Percentiles rank a stretch among this genome's conserved stretches.
phyloP scores from a whole-genome alignment of 2,888 invertebrate species.

The Torymus tubicola region DNA sequence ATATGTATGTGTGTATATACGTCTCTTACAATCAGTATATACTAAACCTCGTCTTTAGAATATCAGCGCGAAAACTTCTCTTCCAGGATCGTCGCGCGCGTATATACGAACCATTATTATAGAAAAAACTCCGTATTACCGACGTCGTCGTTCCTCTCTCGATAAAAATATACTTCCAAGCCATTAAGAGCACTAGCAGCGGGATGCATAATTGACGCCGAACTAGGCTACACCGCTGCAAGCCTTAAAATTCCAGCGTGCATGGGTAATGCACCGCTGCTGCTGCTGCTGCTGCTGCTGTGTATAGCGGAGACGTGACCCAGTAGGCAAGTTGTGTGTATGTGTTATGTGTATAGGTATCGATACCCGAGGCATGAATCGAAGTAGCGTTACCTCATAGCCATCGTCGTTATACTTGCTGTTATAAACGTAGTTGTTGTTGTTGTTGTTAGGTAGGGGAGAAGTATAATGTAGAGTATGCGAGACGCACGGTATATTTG shows the following conservation, averaged over 20 bases:
- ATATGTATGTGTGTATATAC: no score
- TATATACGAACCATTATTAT: no score
- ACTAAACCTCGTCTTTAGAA: not conserved
- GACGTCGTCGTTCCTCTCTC: not conserved
- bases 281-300: no score
- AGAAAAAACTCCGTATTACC: no score
- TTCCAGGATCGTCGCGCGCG: no score
- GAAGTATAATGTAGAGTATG: not conserved
- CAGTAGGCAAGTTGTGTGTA: not conserved
- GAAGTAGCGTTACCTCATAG: slow-evolving; percentile 42
- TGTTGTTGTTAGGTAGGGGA: not conserved
- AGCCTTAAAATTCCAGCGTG: slow-evolving; percentile 31
- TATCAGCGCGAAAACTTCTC: no score
- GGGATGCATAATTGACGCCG: slow-evolving; percentile 29
- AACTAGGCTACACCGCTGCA: slow-evolving; percentile 29
- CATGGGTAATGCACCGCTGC: slow-evolving; percentile 17
- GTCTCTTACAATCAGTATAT: not conserved
- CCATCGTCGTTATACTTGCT: not conserved
- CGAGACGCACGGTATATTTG: not conserved
- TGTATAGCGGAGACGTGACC: slow-evolving; percentile 41
- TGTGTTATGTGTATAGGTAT: not conserved
- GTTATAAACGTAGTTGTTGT: not conserved
- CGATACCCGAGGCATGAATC: slow-evolving; percentile 41
- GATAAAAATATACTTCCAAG: slow-evolving; percentile 23
- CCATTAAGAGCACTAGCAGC: slow-evolving; percentile 11